phyloP scores from a whole-genome alignment of 2,888 invertebrate genomes.

The Sepiola atlantica region DNA sequence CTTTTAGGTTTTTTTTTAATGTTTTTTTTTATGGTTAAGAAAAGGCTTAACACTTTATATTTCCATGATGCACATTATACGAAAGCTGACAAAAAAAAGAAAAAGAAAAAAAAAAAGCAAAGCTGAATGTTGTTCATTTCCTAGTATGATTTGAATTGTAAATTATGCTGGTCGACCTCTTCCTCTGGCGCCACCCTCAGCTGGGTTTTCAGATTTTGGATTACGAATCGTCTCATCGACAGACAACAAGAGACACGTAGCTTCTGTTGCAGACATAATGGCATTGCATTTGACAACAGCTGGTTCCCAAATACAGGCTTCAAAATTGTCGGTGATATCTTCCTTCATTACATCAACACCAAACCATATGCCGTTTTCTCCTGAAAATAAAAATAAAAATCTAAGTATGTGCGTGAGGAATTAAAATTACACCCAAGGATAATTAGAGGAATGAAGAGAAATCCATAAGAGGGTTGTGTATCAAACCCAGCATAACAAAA shows the following conservation, averaged over 20 bases:
- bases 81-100: not conserved
- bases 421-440: no score
- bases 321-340: slow-evolving; percentile 94
- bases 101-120: not conserved
- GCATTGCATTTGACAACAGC: slow-evolving; percentile 97
- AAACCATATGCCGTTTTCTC: slow-evolving; percentile 87
- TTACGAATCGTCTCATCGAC: slow-evolving; percentile 96
- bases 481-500: no score
- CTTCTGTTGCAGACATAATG: slow-evolving; percentile 94
- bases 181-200: slow-evolving; percentile 65
- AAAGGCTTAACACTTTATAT: not conserved
- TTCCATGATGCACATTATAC: not conserved
- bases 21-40: no score
- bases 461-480: no score
- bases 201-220: slow-evolving; percentile 60
- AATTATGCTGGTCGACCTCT: slow-evolving; percentile 57
- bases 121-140: not conserved
- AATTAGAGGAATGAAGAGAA: no score
- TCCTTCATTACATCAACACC: slow-evolving; percentile 96
- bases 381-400: not conserved
- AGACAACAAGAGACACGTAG: slow-evolving; percentile 94
- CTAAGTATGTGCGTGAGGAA: no score
- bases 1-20: no score
- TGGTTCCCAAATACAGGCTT: slow-evolving; percentile 97
- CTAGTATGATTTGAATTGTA: not conserved